A percentile compares a stretch with the other conserved stretches of the same genome.
phyloP scores from a whole-genome alignment of 2,797 vertebrate species.

The Syngnathus acus region DNA sequence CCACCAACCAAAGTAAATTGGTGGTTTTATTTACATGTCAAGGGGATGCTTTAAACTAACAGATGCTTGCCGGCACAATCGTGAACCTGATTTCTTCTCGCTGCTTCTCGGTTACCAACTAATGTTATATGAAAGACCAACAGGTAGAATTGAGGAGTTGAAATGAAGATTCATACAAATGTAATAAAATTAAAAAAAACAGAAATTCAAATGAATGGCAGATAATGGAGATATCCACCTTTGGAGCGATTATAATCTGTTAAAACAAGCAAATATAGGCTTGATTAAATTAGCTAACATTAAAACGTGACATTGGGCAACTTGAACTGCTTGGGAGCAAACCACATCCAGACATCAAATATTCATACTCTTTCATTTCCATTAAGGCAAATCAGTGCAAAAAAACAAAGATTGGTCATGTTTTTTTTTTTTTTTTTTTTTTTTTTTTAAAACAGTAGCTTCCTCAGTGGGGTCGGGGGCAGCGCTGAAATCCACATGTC shows the following conservation, averaged over 20 bases:
- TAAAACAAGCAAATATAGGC: not conserved
- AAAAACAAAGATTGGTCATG: not conserved
- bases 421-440: not conserved
- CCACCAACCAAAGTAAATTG: constrained; percentile 11
- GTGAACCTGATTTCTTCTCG: not conserved
- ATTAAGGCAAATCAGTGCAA: not conserved
- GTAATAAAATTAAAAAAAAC: too few relatives aligned
- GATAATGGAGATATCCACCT: not conserved
- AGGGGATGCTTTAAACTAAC: not conserved
- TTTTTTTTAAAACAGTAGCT: not conserved
- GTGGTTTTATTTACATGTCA: not conserved
- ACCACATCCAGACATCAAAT: too few relatives aligned
- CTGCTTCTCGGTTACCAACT: too few relatives aligned
- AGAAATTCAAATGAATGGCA: too few relatives aligned
- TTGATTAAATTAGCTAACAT: not conserved
- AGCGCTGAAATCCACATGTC: not conserved
- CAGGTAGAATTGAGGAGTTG: not conserved
- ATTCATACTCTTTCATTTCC: too few relatives aligned
- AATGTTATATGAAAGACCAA: not conserved
- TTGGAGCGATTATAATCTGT: not conserved
- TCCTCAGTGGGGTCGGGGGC: not conserved
- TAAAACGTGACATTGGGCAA: not conserved
- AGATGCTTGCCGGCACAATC: not conserved
- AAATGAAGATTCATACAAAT: not conserved
- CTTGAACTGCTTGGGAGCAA: too few relatives aligned